Evolutionary conservation across 1,140 invertebrate genomes (phyloP), one percentile per base, ranked within the genome.

Genomic region (Brachionus rotundiformis): DNA sequence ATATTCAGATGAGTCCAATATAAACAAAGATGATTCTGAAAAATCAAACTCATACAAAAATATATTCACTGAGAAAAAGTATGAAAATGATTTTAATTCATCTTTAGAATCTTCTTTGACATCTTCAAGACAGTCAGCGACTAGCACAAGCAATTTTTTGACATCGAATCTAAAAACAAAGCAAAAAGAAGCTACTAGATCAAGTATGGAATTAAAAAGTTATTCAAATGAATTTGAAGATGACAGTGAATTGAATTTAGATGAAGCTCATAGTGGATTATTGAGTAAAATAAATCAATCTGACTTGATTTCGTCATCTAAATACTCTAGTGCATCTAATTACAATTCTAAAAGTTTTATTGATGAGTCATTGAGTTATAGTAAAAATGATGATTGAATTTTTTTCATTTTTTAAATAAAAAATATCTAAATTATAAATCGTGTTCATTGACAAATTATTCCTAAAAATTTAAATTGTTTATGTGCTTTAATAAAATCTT

Each of bases 331-430:
- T 73, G 44, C 36, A 44, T 73, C 68, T 44, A n/a, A n/a, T n/a
- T 73, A 47, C 31, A 71, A 71, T 44, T 44, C 68, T 25, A 73
- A 73, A 44, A 73, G 68, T 44, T 73, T 73, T 73, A 25, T 73
- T 10, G 68, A 73, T 44, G 68, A 73, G 16, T 33, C 63, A 16
- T 68, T 68, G 10, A 68, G 59, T 11, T 7, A 23, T 27, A 61
- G 33, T 36, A 68, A 68, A 36, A 31, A 19, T 7, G 63, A 68
- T 36, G 31, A 68, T 16, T 68, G 36, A 16, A 68, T 68, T 33
- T 23, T 68, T 68, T 68, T 27, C 0, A 68, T 68, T 33, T 68
- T 68, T 68, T 39, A 4, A 33, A 68, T 63, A n/a, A 63, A 63
- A 33, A n/a, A 2, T 3, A 11, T 31, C 10, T 31, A 11, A 27